Percentiles rank a stretch among this genome's conserved stretches.
Conservation (phyloP, 2,113 vertebrate species). For the Lycocorax pyrrhopterus region DNA sequence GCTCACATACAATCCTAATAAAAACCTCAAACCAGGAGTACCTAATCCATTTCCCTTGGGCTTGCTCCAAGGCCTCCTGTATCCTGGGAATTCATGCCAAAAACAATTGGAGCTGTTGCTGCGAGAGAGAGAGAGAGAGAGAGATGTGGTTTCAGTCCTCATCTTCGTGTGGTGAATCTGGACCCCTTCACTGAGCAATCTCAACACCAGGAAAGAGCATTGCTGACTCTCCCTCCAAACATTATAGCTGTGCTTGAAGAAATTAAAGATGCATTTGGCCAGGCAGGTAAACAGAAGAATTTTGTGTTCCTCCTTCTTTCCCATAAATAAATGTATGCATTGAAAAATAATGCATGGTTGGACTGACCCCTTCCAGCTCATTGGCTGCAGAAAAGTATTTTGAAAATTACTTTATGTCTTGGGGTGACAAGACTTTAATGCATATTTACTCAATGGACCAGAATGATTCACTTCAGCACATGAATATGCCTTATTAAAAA, state of each 20-base stretch:
- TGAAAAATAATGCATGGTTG: constrained; percentile 59
- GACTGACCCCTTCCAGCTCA: constrained; percentile 65
- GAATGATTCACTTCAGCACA: constrained; percentile 53
- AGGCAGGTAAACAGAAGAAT: background rate
- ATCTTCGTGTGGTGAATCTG: background rate
- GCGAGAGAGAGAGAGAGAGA: background rate
- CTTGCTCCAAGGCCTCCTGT: background rate
- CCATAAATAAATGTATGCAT: constrained; percentile 56
- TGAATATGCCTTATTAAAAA: constrained; percentile 58
- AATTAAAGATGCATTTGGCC: background rate
- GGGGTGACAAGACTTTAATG: constrained; percentile 12
- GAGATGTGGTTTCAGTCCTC: background rate
- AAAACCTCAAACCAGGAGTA: background rate
- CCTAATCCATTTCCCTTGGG: background rate
- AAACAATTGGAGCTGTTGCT: background rate
- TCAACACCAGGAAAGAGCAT: background rate
- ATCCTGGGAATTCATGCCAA: background rate
- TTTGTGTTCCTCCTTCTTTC: constrained; percentile 6
- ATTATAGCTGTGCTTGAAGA: background rate
- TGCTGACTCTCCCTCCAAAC: background rate
- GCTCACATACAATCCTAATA: background rate
- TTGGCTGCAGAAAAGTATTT: constrained; percentile 60
- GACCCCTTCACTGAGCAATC: background rate
- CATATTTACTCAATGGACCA: constrained; percentile 66
- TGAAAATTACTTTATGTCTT: constrained; percentile 54